Evolutionary conservation across 2,113 vertebrate genomes (phyloP).

Genomic region (Pseudopipra pipra): DNA sequence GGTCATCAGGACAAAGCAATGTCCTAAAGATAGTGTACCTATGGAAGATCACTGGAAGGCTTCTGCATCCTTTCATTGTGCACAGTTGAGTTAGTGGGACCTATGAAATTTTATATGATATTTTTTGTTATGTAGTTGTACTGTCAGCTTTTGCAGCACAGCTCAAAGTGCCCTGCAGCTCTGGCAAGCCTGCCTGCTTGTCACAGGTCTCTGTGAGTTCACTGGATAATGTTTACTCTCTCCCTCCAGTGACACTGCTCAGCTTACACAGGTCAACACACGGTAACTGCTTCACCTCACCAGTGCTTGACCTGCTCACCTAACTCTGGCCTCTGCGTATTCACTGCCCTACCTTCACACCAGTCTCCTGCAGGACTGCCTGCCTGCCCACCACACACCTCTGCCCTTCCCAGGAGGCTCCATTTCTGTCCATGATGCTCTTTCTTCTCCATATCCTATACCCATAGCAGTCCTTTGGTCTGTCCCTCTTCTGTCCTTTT

Average conservation of each 20-base stretch:
- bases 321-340: background rate
- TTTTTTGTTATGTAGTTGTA: background rate
- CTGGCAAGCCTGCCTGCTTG: background rate
- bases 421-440: background rate
- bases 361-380: background rate
- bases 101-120: background rate
- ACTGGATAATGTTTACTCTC: background rate
- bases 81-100: background rate
- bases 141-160: background rate
- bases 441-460: background rate
- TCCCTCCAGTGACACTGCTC: background rate
- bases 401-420: background rate
- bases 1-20: background rate
- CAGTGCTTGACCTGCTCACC: background rate
- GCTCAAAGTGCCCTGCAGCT: background rate
- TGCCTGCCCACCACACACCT: accelerated
- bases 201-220: background rate
- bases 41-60: background rate
- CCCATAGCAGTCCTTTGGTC: background rate
- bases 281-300: background rate
- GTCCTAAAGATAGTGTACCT: background rate
- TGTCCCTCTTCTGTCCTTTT: background rate
- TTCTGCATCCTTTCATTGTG: background rate
- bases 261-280: background rate
- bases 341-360: background rate